Evolutionary conservation across 2,888 invertebrate genomes (phyloP), one percentile per base, ranked within the genome.

Genomic region (Flexamia atlantica): DNA sequence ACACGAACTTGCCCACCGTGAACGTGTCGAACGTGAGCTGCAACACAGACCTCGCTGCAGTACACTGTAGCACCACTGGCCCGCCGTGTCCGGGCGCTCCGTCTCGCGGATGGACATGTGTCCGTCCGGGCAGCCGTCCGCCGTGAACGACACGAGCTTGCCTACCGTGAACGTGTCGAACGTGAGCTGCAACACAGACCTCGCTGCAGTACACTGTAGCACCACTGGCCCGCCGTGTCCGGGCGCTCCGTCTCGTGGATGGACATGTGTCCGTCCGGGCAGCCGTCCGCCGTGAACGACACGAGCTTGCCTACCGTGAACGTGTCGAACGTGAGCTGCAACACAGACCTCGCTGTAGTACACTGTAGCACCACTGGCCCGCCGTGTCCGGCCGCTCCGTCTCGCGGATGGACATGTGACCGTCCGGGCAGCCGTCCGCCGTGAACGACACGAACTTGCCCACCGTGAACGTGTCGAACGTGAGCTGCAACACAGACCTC

Each of bases 21-120:
- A 96, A 96, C 82, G 95, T 95, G 91, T 96, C 95, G 90, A 97
- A 96, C 81, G 95, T 96, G 88, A 96, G 90, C 95, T 96, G 93
- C n/a, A 93, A 90, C 2, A 46, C 94, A 92, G 10, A 95, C 95
- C 90, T 96, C 96, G 90, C 95, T 96, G 92, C 96, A 96, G 90
- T 96, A 96, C 95, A 64, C 95, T 95, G 68, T 96, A 96, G 87
- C 96, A 96, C 96, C 96, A 96, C 89, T 95, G 95, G 9, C 96
- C 96, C 3, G 94, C 94, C 9, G 95, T 94, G 83, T 93, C 92
- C 0, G 95, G 94, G 0, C 95, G 92, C 87, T 94, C 94, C 76
- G 93, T 91, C 89, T 96, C 96, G 87, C 93, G 92, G 86, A 96
- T 95, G 85, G 94, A 94, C 93, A 96, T 95, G 90, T 94, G 94